Base-by-base conservation (phyloP, 2,797 vertebrate genomes). In the Tinamus major region DNA sequence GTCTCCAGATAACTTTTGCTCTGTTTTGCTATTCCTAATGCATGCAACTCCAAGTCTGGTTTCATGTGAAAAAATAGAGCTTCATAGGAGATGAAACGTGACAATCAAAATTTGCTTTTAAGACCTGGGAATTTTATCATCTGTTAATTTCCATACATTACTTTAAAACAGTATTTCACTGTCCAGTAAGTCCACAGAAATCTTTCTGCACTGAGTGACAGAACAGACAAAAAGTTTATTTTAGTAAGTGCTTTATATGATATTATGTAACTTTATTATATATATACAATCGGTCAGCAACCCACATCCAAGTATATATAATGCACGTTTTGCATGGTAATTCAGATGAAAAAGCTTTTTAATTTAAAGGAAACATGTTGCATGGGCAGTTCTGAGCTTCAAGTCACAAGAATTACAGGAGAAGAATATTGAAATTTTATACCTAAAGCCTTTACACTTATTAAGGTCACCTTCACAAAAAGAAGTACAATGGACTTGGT, bases 401-500 rank as follows among this genome's bases (percentile, higher is more conserved):
- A 17, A 6, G 5, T 29, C 39, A 1, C n/a, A 74, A 89, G 33
- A 94, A 86, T 51, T 83, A 81, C 59, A 72, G 42, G 7, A 87
- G 19, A 59, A 59, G 6, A 55, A 4, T 26, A 76, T 1, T 37
- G 35, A 79, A 87, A 80, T 89, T 78, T 86, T 65, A 61, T 61
- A 83, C 21, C 72, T 51, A 61, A 86, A 76, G 26, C 15, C n/a
- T 76, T 83, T 75, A 51, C 26, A 13, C 48, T 56, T 79, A 29
- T 6, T 89, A 81, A 88, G 92, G 82, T 94, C 82, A 96, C 77
- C 82, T 94, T 94, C 82, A 92, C 39, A 84, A 79, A 94, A 88
- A 56, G 51, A 4, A 86, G 79, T 68, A 79, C 59, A 89, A 44
- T 16, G 51, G 65, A 31, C 39, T 59, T 56, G 13, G 37, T 27